phyloP scores from a whole-genome alignment of 2,888 invertebrate species.

The Nesidiocoris tenuis region DNA sequence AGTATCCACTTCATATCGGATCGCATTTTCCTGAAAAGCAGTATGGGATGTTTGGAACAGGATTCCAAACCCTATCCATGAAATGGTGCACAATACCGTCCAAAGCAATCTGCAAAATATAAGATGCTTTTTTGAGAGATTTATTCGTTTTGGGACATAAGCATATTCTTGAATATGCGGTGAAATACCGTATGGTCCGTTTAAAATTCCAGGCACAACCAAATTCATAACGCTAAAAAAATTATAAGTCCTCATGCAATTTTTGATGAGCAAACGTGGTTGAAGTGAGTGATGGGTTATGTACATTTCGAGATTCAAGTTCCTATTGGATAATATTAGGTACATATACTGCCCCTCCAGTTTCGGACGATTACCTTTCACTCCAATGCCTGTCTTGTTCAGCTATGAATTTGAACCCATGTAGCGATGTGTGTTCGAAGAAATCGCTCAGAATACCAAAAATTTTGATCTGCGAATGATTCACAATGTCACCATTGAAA shows the following conservation, averaged over 20 bases:
- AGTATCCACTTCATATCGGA: conserved; percentile 75
- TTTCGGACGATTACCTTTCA: conserved; percentile 60
- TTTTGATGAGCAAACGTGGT: too few relatives aligned
- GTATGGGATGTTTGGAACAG: conserved; percentile 65
- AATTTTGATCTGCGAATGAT: conserved; percentile 25
- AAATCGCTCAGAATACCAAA: conserved; percentile 59
- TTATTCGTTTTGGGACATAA: too few relatives aligned
- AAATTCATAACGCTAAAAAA: too few relatives aligned
- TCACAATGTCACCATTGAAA: too few relatives aligned
- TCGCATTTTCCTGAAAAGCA: conserved; percentile 66
- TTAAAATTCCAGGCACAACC: too few relatives aligned
- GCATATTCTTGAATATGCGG: too few relatives aligned
- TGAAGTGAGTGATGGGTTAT: too few relatives aligned
- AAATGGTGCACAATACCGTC: conserved; percentile 63
- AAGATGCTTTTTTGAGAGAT: too few relatives aligned
- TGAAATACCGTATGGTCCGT: too few relatives aligned
- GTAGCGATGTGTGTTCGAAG: conserved; percentile 65
- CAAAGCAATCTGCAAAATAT: conserved; percentile 71
- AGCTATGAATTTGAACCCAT: conserved; percentile 69
- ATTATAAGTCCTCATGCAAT: too few relatives aligned
- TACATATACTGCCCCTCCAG: background rate
- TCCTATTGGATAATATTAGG: too few relatives aligned
- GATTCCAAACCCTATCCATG: conserved; percentile 65
- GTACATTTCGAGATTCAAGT: too few relatives aligned
- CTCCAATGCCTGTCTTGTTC: conserved; percentile 65